Evolutionary conservation across 2,113 vertebrate species (phyloP), one percentile per base, ranked within the genome.

Genomic region (Peucedramus taeniatus): DNA sequence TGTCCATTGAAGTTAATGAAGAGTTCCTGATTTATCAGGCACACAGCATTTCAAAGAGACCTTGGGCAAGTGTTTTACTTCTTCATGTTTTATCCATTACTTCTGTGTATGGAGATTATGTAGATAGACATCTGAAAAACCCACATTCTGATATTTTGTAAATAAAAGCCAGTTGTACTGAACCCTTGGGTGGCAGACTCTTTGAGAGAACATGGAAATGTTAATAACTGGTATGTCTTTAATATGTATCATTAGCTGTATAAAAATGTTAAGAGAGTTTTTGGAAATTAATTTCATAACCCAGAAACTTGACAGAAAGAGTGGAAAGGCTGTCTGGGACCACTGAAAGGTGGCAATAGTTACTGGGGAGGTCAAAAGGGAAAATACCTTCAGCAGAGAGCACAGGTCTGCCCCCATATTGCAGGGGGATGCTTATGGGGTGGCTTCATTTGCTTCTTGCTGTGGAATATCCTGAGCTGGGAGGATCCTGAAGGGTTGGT

Each of bases 341-440:
- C 51, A 40, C 53, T n/a, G 53, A 31, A 56, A 57, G 57, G 40
- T n/a, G 40, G 33, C 2, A 6, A 15, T 33, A 51, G 30, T 37
- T 40, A 56, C 3, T 61, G 40, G 7, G 19, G 50, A 60, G n/a
- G 30, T 14, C 18, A 27, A 60, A 65, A 39, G 26, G n/a, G 57
- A 40, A 61, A 66, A 44, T 11, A n/a, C 9, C 10, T 61, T 72
- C 42, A 81, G 51, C n/a, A 66, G 63, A 81, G 74, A 57, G 7
- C 24, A 42, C 45, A 51, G 35, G 12, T 45, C 12, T 30, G 9
- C 30, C 63, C 26, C 22, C 13, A 0, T 6, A 17, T 13, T n/a
- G 15, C 0, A 3, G 19, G 28, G 15, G 8, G 3, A 6, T 37
- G 31, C 27, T 69, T 23, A 49, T 0, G 0, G 35, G 7, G 21